Conservation (phyloP, 2,113 vertebrate species). For the Lamprologus speciosus region DNA sequence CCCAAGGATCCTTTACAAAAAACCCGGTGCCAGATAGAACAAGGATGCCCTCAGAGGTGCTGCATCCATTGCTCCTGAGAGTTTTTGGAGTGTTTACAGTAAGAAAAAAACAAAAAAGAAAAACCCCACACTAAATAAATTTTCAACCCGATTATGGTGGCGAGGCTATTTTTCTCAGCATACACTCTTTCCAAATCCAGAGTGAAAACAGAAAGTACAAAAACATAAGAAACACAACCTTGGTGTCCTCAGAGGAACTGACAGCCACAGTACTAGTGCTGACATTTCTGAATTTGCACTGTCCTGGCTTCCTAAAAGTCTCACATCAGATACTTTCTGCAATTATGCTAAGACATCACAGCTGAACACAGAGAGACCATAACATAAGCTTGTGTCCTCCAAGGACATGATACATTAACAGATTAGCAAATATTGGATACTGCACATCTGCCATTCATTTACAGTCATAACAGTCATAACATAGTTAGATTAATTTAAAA, state of each 20-base stretch:
- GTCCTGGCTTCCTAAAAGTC: background rate
- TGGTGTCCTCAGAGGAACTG: background rate
- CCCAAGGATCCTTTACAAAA: background rate
- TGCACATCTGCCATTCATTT: background rate
- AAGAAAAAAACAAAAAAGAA: background rate
- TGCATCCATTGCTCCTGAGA: background rate
- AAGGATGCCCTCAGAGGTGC: background rate
- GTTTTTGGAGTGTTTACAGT: background rate
- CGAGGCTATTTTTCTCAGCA: background rate
- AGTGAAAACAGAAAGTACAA: background rate
- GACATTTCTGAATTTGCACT: background rate
- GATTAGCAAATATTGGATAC: background rate
- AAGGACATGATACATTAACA: background rate
- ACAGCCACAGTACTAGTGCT: background rate
- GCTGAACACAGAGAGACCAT: background rate
- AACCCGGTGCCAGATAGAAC: background rate
- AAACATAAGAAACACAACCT: background rate
- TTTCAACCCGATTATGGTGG: background rate
- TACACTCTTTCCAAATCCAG: background rate
- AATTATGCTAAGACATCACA: background rate
- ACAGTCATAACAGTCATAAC: background rate
- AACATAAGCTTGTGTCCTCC: background rate
- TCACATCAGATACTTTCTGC: background rate
- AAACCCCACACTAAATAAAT: background rate
- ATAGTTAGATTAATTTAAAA: background rate